Conservation (phyloP, 2,113 vertebrate genomes). For the Lepus timidus region DNA sequence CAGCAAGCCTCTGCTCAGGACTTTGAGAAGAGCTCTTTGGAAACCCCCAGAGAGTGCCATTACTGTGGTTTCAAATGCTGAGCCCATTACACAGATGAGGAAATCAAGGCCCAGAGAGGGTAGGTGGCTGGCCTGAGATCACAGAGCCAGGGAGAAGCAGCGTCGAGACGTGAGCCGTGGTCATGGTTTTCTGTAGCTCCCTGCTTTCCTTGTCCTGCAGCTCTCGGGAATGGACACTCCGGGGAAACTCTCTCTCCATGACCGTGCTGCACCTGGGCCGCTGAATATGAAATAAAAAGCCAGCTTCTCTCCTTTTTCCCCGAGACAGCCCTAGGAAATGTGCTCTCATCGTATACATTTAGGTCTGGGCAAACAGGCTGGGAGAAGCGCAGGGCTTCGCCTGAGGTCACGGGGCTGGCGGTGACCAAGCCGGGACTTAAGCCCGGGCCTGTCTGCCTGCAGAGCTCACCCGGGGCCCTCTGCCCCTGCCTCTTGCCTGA, state of each 20-base stretch:
- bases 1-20: background rate
- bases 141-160: background rate
- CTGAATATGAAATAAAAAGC: background rate
- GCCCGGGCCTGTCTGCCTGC: background rate
- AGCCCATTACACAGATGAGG: background rate
- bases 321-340: background rate
- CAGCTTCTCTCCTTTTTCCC: background rate
- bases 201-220: background rate
- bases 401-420: background rate
- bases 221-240: background rate
- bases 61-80: background rate
- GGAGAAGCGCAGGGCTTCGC: background rate
- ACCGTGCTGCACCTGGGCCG: background rate
- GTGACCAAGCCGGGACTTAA: background rate
- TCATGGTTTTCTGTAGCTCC: background rate
- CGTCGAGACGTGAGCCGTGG: fast-evolving
- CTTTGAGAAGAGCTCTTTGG: background rate
- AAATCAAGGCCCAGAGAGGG: constrained; percentile 29
- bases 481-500: constrained; percentile 2
- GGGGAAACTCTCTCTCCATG: background rate
- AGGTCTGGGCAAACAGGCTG: constrained; percentile 25
- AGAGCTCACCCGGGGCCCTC: background rate
- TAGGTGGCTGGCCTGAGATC: background rate
- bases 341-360: background rate
- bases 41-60: background rate